phyloP scores from a whole-genome alignment of 2,888 invertebrate species.

The Patella caerulea region DNA sequence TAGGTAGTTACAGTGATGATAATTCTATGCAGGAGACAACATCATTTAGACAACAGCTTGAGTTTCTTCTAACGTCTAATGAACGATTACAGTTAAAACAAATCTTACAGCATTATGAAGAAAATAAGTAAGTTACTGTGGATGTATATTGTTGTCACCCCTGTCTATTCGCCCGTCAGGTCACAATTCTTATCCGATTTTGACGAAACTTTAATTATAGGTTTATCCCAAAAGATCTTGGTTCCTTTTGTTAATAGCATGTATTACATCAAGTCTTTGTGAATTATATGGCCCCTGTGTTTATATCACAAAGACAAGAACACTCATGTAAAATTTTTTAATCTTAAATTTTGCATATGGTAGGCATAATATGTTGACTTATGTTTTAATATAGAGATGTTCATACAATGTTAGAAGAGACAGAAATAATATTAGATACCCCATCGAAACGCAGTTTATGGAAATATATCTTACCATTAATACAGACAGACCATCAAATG shows the following conservation, averaged over 20 bases:
- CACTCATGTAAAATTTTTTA: too few relatives aligned
- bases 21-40: slow-evolving; percentile 2
- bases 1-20: too few relatives aligned
- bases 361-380: neutral
- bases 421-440: slow-evolving; percentile 65
- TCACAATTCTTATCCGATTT: too few relatives aligned
- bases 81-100: slow-evolving; percentile 65
- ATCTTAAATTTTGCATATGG: too few relatives aligned
- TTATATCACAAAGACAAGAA: neutral
- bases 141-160: too few relatives aligned
- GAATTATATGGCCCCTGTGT: too few relatives aligned
- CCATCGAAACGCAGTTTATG: slow-evolving; percentile 69
- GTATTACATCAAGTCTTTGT: too few relatives aligned
- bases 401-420: slow-evolving; percentile 57
- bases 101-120: slow-evolving; percentile 62
- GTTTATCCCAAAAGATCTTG: too few relatives aligned
- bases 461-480: slow-evolving; percentile 64
- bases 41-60: slow-evolving; percentile 58
- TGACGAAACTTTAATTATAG: too few relatives aligned
- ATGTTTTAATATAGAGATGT: slow-evolving; percentile 53
- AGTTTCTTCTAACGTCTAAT: slow-evolving; percentile 66
- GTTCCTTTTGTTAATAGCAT: too few relatives aligned
- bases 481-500: slow-evolving; percentile 60
- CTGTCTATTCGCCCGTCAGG: too few relatives aligned
- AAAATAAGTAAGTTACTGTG: slow-evolving; percentile 53